phyloP scores from a whole-genome alignment of 2,888 invertebrate species.

The Drosophila niveifrons region DNA sequence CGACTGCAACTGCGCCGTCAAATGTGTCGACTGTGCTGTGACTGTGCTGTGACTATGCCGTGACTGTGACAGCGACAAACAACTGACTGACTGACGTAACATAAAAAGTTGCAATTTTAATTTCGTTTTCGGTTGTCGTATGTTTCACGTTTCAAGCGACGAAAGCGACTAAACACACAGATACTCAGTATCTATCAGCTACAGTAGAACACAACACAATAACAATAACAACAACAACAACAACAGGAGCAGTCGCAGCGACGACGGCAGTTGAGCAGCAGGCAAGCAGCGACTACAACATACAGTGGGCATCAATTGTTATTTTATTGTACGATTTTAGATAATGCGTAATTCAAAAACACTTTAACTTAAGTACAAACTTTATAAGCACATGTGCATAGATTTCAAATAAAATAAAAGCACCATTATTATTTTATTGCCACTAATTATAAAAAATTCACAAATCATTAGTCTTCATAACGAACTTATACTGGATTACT shows the following conservation, averaged over 20 bases:
- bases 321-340: neutral
- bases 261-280: slow-evolving; percentile 33
- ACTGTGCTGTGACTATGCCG: slow-evolving; percentile 41
- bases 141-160: slow-evolving; percentile 83
- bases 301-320: slow-evolving; percentile 40
- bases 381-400: neutral
- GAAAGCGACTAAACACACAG: slow-evolving; percentile 81
- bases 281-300: slow-evolving; percentile 34
- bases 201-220: slow-evolving; percentile 79
- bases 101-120: slow-evolving; percentile 66
- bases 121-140: slow-evolving; percentile 72
- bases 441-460: neutral
- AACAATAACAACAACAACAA: slow-evolving; percentile 51
- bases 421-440: neutral
- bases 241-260: slow-evolving; percentile 28
- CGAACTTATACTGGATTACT: too few species aligned
- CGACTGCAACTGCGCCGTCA: slow-evolving; percentile 14
- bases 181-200: slow-evolving; percentile 78
- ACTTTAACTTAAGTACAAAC: neutral
- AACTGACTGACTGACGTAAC: slow-evolving; percentile 69
- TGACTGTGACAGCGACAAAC: slow-evolving; percentile 45
- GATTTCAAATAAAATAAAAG: neutral
- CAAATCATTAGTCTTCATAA: neutral
- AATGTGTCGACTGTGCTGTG: neutral
- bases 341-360: neutral